Base-by-base conservation (phyloP, 2,113 vertebrate species). In the Megaceryle maxima region DNA sequence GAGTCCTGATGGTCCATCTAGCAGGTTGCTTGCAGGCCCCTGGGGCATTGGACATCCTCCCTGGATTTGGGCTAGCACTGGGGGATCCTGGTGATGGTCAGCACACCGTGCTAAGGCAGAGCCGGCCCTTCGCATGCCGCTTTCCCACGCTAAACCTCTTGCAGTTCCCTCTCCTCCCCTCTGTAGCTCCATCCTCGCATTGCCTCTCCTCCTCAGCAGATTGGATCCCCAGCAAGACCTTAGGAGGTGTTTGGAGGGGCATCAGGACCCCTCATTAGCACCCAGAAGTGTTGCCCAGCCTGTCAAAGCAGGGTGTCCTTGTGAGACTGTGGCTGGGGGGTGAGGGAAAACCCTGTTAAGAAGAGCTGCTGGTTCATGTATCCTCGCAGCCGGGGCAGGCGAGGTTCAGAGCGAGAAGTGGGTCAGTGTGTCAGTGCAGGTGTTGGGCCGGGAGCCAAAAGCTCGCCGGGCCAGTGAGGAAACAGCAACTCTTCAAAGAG, bases 361-460 rank as follows among this genome's bases (percentile, higher is more conserved):
- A 6, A 9, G 56, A 81, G 91, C 59, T 5, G 41, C 85, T 56
- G 5, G 9, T 16, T 15, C 3, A 6, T 46, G 81, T 3, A 3
- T 48, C 59, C 60, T 46, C 4, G 10, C 59, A 57, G 70, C 59
- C 46, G 25, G 87, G 35, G 87, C 76, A 68, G 93, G 91, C 16
- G 39, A 85, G 79, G 91, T 29, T 75, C 74, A 26, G 53, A 24
- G 83, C 4, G 9, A 67, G 87, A 96, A 93, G 24, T 25, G 90
- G 95, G 96, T 97, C 96, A 94, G 90, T 95, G 88, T 97, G 97
- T 97, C 97, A 95, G 29, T 43, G 93, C 96, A 96, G 97, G 97
- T 97, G 96, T 87, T 94, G 73, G 97, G 95, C 94, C 0, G 1
- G 75, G 72, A 91, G 95, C 97, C 97, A 97, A 60, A 46, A 29